phyloP scores from a whole-genome alignment of 2,113 vertebrate genomes.

The Chascanopsetta lugubris region DNA sequence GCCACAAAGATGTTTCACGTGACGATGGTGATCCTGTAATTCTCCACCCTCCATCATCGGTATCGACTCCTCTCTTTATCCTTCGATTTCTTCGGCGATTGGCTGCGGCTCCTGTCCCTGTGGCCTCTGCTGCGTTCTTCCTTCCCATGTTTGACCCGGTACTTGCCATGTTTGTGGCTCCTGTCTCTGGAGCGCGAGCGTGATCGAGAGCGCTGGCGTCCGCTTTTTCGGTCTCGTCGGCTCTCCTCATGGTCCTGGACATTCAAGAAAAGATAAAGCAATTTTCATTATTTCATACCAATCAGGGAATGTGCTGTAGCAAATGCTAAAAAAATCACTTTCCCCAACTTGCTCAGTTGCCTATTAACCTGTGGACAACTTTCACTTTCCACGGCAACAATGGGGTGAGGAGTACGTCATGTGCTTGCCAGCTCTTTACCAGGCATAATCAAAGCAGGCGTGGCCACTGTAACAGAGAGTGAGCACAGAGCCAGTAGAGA shows the following conservation, averaged over 20 bases:
- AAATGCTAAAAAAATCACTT: no score
- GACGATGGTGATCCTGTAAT: background rate
- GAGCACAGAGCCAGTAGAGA: no score
- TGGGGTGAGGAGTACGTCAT: no score
- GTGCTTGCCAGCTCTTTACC: no score
- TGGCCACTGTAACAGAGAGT: no score
- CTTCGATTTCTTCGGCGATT: constrained; percentile 86
- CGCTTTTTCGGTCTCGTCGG: constrained; percentile 76
- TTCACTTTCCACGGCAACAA: no score
- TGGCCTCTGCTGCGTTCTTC: constrained; percentile 77
- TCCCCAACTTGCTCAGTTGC: no score
- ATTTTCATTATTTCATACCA: no score
- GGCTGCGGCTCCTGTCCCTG: constrained; percentile 80
- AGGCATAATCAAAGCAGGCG: no score
- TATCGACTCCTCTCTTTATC: constrained; percentile 87
- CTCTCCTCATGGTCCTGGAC: constrained; percentile 78
- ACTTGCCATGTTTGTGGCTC: constrained; percentile 72
- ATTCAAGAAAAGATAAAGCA: background rate
- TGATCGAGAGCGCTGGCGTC: constrained; percentile 74
- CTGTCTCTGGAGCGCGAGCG: constrained; percentile 82
- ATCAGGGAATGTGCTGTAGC: no score
- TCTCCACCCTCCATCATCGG: constrained; percentile 69
- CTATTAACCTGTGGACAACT: no score
- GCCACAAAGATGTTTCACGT: background rate
- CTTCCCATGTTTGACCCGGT: constrained; percentile 76